A percentile compares a stretch with the other conserved stretches of the same genome.
Evolutionary conservation across 1,140 invertebrate genomes (phyloP).

Genomic region (Bacillus rossius): DNA sequence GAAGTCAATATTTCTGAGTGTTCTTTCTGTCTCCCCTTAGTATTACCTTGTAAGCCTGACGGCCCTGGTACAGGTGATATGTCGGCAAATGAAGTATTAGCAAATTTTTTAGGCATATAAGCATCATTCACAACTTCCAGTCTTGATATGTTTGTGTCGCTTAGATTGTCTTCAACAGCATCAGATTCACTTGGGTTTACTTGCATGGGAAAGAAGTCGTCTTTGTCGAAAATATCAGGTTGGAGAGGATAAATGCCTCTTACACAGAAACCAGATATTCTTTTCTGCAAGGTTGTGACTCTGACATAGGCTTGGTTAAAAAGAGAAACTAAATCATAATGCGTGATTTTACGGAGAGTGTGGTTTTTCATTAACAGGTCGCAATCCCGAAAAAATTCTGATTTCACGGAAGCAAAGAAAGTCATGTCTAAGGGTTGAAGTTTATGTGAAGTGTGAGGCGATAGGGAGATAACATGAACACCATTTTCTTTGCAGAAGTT

Average conservation of each 20-base stretch:
- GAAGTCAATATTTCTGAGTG: neutral
- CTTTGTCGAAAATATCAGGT: neutral
- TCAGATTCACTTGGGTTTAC: neutral
- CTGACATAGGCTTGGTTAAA: no score
- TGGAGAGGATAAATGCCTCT: neutral
- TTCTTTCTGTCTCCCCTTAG: neutral
- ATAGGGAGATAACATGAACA: no score
- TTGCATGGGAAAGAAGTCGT: neutral
- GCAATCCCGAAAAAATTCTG: no score
- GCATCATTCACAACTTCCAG: neutral
- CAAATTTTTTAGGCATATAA: neutral
- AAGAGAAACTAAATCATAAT: no score
- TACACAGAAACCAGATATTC: no score
- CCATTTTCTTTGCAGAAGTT: no score
- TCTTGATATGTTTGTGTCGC: neutral
- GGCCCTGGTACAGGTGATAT: neutral
- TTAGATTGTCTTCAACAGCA: neutral
- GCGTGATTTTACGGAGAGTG: no score
- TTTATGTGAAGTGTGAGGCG: no score
- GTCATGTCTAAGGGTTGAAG: no score
- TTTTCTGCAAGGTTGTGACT: no score
- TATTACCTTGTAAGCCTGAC: neutral
- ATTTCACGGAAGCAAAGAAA: no score
- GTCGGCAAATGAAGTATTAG: neutral
- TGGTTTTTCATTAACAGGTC: no score